These are phyloP conservation scores for Pluvianellus socialis DNA, from an alignment of 2,113 vertebrate genomes.

Conservation along the genomic window DNA sequence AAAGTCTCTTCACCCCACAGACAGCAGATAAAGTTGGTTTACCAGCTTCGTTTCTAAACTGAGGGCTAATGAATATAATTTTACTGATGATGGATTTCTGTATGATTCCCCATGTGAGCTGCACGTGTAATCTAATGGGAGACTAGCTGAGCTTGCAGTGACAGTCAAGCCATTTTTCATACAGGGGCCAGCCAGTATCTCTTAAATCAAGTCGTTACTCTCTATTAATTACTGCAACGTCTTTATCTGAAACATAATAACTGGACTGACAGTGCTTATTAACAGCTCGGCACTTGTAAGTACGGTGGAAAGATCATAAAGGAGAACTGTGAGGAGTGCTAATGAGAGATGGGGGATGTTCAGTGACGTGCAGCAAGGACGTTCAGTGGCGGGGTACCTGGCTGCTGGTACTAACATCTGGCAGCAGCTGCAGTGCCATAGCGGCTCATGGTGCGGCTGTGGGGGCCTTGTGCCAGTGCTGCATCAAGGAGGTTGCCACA, in stretches of 20 bases:
- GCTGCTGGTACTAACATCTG: not conserved
- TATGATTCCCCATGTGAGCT: not conserved
- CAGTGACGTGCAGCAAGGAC: not conserved
- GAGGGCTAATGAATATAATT: slow-evolving; percentile 44
- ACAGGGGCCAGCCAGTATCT: not conserved
- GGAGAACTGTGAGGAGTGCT: not conserved
- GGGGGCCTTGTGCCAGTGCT: not conserved
- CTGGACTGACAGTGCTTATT: not conserved
- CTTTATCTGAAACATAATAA: slow-evolving; percentile 8
- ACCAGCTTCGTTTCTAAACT: slow-evolving; percentile 8
- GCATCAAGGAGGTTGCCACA: not conserved
- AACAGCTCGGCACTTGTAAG: not conserved
- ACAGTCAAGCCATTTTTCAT: not conserved
- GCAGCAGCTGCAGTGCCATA: not conserved
- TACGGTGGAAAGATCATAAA: not conserved
- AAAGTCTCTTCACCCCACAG: slow-evolving; percentile 25
- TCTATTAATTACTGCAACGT: slow-evolving; percentile 7
- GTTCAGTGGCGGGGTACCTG: not conserved
- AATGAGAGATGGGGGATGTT: not conserved
- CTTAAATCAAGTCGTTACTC: slow-evolving; percentile 17
- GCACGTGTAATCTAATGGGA: not conserved
- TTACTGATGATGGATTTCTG: slow-evolving; percentile 41
- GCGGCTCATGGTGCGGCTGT: not conserved
- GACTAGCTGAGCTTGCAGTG: not conserved
- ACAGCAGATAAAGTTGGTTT: slow-evolving; percentile 48